Evolutionary conservation across 1,140 invertebrate species (phyloP).

Genomic region (Euschistus heros): DNA sequence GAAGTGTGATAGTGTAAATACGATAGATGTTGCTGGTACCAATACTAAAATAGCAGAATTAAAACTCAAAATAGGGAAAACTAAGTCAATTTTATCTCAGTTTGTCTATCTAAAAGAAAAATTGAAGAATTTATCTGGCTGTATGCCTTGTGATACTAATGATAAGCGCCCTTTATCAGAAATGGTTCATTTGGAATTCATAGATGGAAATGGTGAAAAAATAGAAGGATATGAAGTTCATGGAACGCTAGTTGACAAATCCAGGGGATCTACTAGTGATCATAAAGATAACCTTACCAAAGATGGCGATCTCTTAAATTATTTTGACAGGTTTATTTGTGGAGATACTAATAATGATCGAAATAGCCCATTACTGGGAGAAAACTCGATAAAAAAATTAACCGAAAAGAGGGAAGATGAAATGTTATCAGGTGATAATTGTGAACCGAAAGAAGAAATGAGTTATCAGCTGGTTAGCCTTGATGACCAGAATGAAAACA

Average conservation of each 20-base stretch:
- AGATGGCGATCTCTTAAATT: slow-evolving; percentile 25
- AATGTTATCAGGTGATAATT: slow-evolving; percentile 1
- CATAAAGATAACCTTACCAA: slow-evolving; percentile 19
- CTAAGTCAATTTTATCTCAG: slow-evolving; percentile 28
- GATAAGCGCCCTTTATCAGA: slow-evolving; percentile 21
- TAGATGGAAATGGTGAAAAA: slow-evolving; percentile 28
- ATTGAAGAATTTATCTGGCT: slow-evolving; percentile 21
- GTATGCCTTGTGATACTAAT: neutral
- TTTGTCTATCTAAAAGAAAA: slow-evolving; percentile 24
- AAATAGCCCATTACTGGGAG: neutral
- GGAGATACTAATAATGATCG: slow-evolving; percentile 1
- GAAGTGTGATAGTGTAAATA: slow-evolving; percentile 15
- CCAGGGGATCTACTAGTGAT: neutral
- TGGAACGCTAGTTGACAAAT: slow-evolving; percentile 25
- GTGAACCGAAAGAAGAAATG: slow-evolving; percentile 12
- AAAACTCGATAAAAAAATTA: neutral
- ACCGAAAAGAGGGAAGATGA: neutral
- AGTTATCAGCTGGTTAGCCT: slow-evolving; percentile 21
- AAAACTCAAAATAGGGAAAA: slow-evolving; percentile 27
- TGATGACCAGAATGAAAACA: slow-evolving; percentile 21
- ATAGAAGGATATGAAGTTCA: slow-evolving; percentile 28
- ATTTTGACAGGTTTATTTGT: slow-evolving; percentile 27
- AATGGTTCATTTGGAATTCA: slow-evolving; percentile 28
- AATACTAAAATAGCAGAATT: slow-evolving; percentile 28
- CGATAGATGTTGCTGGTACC: slow-evolving; percentile 25